Conservation (phyloP, 2,113 vertebrate genomes). For the Aegithalos caudatus region DNA sequence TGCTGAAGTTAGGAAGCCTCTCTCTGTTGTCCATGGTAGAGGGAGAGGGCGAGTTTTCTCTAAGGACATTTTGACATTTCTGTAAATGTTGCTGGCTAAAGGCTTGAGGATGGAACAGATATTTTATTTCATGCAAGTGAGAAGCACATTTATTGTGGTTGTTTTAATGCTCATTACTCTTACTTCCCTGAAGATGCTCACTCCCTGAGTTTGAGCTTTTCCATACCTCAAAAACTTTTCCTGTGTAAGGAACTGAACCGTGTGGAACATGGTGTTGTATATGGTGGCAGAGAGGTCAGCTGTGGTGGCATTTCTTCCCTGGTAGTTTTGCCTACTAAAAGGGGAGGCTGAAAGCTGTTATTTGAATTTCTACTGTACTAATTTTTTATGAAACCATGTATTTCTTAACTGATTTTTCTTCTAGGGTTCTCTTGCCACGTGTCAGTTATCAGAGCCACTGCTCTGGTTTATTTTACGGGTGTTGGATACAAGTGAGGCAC, state of each 20-base stretch:
- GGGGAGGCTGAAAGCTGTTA: neutral
- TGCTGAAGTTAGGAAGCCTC: neutral
- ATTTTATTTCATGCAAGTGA: neutral
- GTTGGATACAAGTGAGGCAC: slow-evolving; percentile 94
- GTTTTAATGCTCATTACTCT: neutral
- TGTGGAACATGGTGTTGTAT: neutral
- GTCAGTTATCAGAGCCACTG: slow-evolving; percentile 95
- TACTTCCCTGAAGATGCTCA: neutral
- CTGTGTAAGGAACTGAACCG: fast-evolving
- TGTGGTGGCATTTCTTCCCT: neutral
- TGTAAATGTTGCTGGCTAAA: neutral
- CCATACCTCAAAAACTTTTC: neutral
- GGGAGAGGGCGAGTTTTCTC: neutral
- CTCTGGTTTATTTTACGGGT: slow-evolving; percentile 98
- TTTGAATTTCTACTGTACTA: neutral
- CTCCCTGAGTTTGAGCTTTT: neutral
- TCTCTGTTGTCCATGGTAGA: fast-evolving
- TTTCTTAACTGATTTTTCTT: neutral
- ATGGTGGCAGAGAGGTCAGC: neutral
- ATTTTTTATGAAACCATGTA: neutral
- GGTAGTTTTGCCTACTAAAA: neutral
- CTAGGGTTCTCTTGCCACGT: slow-evolving; percentile 96
- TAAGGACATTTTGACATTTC: neutral
- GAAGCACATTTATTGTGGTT: neutral
- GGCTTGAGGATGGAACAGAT: neutral